Percentiles rank a stretch among this genome's conserved stretches.
phyloP scores from a whole-genome alignment of 2,113 vertebrate genomes.

The Jacana jacana region DNA sequence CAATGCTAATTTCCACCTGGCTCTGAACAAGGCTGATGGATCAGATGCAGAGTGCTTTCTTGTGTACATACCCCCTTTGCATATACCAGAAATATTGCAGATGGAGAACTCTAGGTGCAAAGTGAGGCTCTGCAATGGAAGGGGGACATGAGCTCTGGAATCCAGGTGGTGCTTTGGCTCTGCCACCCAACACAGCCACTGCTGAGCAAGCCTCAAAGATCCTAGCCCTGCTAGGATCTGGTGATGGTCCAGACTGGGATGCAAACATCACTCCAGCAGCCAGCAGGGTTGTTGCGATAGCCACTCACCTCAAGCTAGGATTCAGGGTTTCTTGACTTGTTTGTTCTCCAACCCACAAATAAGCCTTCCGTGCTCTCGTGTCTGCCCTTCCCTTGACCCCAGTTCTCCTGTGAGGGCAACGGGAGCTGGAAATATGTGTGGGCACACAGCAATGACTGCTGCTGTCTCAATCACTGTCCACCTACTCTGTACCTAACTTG shows the following conservation, averaged over 20 bases:
- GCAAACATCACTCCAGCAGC: neutral
- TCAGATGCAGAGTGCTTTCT: neutral
- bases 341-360: neutral
- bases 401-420: neutral
- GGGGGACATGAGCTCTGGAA: neutral
- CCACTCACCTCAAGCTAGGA: fast-evolving
- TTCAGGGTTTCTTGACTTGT: neutral
- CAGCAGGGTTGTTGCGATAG: neutral
- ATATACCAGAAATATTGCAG: neutral
- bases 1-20: neutral
- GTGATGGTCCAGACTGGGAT: neutral
- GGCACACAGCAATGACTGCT: neutral
- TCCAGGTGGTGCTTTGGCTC: neutral
- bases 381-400: neutral
- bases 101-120: neutral
- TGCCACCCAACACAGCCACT: neutral
- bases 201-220: neutral
- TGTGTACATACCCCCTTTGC: too few species aligned
- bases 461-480: neutral
- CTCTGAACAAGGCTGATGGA: neutral
- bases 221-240: neutral
- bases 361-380: neutral
- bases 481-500: neutral
- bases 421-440: neutral
- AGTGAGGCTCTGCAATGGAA: neutral